A percentile compares a stretch with the other conserved stretches of the same genome.
Evolutionary conservation across 2,888 invertebrate species (phyloP).

Genomic region (Plebejus argus): DNA sequence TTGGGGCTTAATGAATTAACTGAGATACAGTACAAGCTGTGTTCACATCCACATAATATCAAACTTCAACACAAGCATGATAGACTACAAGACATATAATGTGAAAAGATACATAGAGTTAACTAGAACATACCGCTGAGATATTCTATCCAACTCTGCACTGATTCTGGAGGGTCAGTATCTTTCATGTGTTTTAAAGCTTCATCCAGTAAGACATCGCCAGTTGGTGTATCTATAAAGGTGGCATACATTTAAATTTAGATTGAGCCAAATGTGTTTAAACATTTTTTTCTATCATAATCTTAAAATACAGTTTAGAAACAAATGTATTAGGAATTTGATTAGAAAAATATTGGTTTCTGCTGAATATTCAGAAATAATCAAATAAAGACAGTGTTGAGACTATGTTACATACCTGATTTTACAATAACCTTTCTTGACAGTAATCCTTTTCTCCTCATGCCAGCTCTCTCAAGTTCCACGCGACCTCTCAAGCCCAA

Average conservation of each 20-base stretch:
- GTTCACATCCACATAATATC: too few species aligned
- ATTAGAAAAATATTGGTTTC: not conserved
- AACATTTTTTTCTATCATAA: too few species aligned
- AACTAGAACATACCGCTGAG: slow-evolving; percentile 88
- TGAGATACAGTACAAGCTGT: too few species aligned
- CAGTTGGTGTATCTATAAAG: slow-evolving; percentile 94
- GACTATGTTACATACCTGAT: slow-evolving; percentile 62
- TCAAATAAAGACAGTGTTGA: not conserved
- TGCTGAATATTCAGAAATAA: not conserved
- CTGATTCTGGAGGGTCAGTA: slow-evolving; percentile 97
- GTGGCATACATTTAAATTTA: not conserved
- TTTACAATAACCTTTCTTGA: slow-evolving; percentile 87
- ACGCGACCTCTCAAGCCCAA: slow-evolving; percentile 96
- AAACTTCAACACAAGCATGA: too few species aligned
- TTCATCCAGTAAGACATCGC: slow-evolving; percentile 97
- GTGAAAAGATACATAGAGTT: not conserved
- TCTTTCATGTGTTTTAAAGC: slow-evolving; percentile 99
- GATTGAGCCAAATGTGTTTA: too few species aligned
- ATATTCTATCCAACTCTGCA: slow-evolving; percentile 99
- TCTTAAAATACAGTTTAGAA: too few species aligned
- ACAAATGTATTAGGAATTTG: not conserved
- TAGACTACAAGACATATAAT: too few species aligned
- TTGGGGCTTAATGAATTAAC: too few species aligned
- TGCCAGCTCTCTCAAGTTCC: slow-evolving; percentile 97
- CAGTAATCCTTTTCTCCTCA: slow-evolving; percentile 95